Evolutionary conservation across 2,797 vertebrate species (phyloP).

Genomic region (Pseudochromis fuscus): DNA sequence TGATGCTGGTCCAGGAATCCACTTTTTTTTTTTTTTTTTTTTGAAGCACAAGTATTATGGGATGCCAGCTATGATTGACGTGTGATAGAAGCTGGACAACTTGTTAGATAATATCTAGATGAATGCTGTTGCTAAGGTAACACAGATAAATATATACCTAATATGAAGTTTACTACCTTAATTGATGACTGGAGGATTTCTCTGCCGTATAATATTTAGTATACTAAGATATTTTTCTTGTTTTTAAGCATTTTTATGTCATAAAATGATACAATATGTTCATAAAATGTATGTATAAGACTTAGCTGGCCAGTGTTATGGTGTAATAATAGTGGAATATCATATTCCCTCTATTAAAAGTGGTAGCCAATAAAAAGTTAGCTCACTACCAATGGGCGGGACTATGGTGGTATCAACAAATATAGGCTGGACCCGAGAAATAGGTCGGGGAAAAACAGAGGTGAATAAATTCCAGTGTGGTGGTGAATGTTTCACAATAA

Average conservation of each 20-base stretch:
- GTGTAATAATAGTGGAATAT: neutral
- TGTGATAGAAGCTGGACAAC: neutral
- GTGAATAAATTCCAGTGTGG: no score
- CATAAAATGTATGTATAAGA: no score
- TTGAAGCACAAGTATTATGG: neutral
- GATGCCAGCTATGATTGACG: neutral
- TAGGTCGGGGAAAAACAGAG: no score
- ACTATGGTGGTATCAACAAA: no score
- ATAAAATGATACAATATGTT: no score
- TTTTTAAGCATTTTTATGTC: no score
- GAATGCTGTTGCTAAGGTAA: conserved; percentile 3
- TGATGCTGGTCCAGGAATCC: conserved; percentile 4
- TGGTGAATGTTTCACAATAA: no score
- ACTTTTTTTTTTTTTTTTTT: conserved; percentile 4
- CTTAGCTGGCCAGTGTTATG: neutral
- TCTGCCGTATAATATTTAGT: neutral
- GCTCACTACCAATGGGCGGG: no score
- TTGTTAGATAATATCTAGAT: conserved; percentile 17
- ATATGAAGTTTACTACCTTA: neutral
- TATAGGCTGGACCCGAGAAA: no score
- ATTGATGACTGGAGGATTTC: neutral
- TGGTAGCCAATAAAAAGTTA: no score
- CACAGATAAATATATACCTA: neutral
- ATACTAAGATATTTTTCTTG: neutral
- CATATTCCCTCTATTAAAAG: no score